Evolutionary conservation across 2,888 invertebrate genomes (phyloP).

Genomic region (Sminthurinus aureus): DNA sequence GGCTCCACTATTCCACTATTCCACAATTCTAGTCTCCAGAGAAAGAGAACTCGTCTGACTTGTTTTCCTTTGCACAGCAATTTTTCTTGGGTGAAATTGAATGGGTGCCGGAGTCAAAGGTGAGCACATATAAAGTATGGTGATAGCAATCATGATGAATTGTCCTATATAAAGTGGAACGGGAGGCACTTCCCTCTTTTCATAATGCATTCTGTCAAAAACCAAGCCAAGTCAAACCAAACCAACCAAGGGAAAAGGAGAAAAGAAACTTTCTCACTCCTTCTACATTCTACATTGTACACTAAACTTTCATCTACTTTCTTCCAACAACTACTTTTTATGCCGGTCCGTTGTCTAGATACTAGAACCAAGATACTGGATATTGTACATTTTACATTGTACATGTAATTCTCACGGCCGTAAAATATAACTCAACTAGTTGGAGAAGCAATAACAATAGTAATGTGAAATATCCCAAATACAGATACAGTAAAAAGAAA

Average conservation of each 20-base stretch:
- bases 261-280: too few relatives aligned
- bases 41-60: constrained; percentile 18
- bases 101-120: constrained; percentile 41
- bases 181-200: not conserved
- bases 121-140: constrained; percentile 45
- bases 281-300: not conserved
- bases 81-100: constrained; percentile 44
- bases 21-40: too few relatives aligned
- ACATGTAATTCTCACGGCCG: too few relatives aligned
- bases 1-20: too few relatives aligned
- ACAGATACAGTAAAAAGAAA: too few relatives aligned
- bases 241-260: not conserved
- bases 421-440: too few relatives aligned
- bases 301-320: not conserved
- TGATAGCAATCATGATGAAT: constrained; percentile 48
- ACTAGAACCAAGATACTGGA: too few relatives aligned
- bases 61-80: constrained; percentile 39
- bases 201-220: not conserved
- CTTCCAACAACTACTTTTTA: not conserved
- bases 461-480: too few relatives aligned
- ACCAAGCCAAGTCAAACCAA: not conserved
- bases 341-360: too few relatives aligned
- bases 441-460: too few relatives aligned
- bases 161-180: constrained; percentile 39
- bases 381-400: too few relatives aligned